Evolutionary conservation across 2,888 invertebrate species (phyloP).

Genomic region (Scrobipalpa atriplicella): DNA sequence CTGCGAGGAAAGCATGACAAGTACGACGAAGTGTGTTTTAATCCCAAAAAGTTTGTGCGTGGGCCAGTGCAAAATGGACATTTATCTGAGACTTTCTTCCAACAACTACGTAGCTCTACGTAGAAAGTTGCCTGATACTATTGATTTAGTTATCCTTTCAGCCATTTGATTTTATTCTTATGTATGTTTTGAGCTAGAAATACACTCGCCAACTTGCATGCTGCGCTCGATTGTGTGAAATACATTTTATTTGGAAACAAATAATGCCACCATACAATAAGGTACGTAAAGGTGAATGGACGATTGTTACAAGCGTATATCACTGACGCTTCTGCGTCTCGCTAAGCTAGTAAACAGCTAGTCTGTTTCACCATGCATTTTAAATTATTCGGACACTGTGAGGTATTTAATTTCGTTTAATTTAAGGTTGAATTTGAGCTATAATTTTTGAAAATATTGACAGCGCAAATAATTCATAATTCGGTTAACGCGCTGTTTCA

Average conservation of each 20-base stretch:
- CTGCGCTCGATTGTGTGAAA: neutral
- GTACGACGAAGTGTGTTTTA: no score
- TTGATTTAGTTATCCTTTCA: no score
- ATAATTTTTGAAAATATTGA: slow-evolving; percentile 34
- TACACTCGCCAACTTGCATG: neutral
- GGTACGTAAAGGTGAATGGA: slow-evolving; percentile 58
- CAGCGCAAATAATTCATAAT: slow-evolving; percentile 12
- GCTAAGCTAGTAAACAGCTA: slow-evolving; percentile 63
- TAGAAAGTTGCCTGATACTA: no score
- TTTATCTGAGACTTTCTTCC: no score
- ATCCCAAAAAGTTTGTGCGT: no score
- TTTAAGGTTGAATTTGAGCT: neutral
- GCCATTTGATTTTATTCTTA: no score
- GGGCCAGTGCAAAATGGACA: no score
- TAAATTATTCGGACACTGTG: slow-evolving; percentile 31
- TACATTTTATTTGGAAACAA: neutral
- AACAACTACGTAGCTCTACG: no score
- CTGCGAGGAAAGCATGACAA: slow-evolving; percentile 8
- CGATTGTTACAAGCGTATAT: slow-evolving; percentile 80
- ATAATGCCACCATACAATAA: slow-evolving; percentile 22
- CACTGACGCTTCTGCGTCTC: slow-evolving; percentile 68
- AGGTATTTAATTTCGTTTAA: neutral
- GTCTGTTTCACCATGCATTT: slow-evolving; percentile 42
- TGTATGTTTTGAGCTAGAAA: no score
- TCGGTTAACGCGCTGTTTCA: neutral